Base-by-base conservation (phyloP, 2,797 vertebrate species). In the Sternotherus odoratus region DNA sequence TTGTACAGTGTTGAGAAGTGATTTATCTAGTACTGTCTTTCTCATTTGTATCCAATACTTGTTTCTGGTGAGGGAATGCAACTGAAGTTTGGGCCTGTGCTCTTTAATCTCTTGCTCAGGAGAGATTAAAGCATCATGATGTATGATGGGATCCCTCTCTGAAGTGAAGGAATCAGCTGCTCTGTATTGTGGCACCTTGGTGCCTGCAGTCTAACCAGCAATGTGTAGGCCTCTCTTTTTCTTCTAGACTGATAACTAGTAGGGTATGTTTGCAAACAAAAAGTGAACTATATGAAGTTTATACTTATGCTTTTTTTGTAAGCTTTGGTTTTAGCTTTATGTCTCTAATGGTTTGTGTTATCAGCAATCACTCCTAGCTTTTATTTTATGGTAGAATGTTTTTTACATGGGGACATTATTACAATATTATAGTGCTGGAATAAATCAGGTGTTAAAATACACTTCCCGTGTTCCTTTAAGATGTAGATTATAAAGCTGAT, bases 401-500 rank as follows among this genome's bases (percentile, higher is more conserved):
- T 92, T 81, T 86, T 88, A 36, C 86, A 74, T 84, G 69, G 92
- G 90, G 82, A 79, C 33, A 13, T 79, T 82, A 46, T 49, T 87
- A 63, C 50, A 84, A 43, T 90, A 79, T 87, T 80, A 50, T 1
- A 19, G 17, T 51, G 77, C 46, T 83, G 83, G 85, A 46, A 43
- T 33, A 91, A 43, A 46, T n/a, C 77, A 39, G 26, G 4, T 86
- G 78, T 81, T 92, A 83, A 78, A 56, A 78, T 46, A 72, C 72
- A 36, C 21, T 94, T 83, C 0, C 1, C 88, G 5, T 53, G 26
- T 88, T 92, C 92, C 36, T 88, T 90, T 90, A 46, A 90, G 39
- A 69, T 93, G 86, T 86, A 92, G 92, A 88, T 91, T 96, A 90
- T 94, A 85, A 93, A 95, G 78, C 83, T 93, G 36, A 48, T 89